phyloP scores from a whole-genome alignment of 2,113 vertebrate genomes.

The Prietella phreatophila region DNA sequence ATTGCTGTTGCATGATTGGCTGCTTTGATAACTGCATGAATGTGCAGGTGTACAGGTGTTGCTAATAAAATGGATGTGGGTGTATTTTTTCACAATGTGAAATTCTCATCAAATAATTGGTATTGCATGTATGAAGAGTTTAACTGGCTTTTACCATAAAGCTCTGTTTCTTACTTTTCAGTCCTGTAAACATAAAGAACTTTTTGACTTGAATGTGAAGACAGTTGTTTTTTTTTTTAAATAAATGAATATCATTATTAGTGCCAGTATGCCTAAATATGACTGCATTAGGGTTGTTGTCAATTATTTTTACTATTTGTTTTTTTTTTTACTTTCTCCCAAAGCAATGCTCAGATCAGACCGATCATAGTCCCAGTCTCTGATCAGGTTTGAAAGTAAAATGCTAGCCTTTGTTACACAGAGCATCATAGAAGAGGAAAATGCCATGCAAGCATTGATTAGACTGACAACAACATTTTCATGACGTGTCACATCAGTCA shows the following conservation, averaged over 20 bases:
- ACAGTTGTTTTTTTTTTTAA: too few relatives aligned
- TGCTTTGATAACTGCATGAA: too few relatives aligned
- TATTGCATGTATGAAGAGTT: neutral
- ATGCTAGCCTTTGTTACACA: neutral
- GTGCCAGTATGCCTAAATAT: neutral
- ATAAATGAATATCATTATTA: neutral
- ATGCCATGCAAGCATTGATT: neutral
- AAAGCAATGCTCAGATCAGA: neutral
- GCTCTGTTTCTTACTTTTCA: neutral
- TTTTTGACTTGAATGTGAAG: neutral
- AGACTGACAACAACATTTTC: neutral
- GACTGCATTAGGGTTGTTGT: neutral
- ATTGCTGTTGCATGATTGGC: too few relatives aligned
- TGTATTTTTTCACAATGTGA: neutral
- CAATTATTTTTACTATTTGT: neutral
- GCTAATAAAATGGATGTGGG: too few relatives aligned
- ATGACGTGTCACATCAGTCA: neutral
- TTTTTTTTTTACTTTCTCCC: neutral
- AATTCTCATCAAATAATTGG: neutral
- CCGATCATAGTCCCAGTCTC: neutral
- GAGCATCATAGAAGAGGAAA: neutral
- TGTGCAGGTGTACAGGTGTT: too few relatives aligned
- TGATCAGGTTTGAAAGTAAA: neutral
- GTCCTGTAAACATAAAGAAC: neutral
- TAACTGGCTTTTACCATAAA: neutral